Evolutionary conservation across 2,113 vertebrate species (phyloP), one percentile per base, ranked within the genome.

Genomic region (Pantherophis guttatus): DNA sequence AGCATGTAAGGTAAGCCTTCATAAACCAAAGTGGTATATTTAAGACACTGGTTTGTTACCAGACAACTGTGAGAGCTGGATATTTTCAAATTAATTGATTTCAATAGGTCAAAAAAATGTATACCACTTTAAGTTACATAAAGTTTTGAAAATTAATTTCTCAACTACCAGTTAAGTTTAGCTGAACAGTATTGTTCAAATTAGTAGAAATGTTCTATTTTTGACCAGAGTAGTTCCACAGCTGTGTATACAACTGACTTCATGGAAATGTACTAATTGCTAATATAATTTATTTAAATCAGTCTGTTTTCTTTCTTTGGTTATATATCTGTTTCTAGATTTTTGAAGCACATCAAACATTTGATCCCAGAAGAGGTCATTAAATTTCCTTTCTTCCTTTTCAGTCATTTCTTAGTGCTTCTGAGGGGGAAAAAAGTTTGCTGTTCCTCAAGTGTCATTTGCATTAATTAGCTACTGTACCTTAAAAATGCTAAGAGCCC

Each of bases 321-420:
- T 15, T 90, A 89, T 55, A 8, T 33, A 89, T 57, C 75, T 92
- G 93, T 94, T 91, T 94, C 33, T 54, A 55, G 1, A 21, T 26
- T 89, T 86, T 94, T 44, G 87, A 96, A 92, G 50, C n/a, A 17
- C 3, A 23, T 52, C 55, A 65, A 26, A 11, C 15, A 57, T 94
- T 93, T 90, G 7, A 48, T 50, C 92, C 55, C 89, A 65, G 81
- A 19, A 93, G 93, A 10, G 90, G 0, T 1, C 70, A 59, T 59
- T 50, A 12, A 0, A 39, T n/a, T 70, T 92, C 58, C n/a, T 87
- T 58, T 19, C 39, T 87, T 11, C 81, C 89, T 8, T 52, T 33
- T 91, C 29, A 57, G n/a, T 12, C 24, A 55, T 23, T 59, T 52
- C 26, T 57, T 58, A 5, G 13, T 0, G n/a, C 52, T 33, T 91